Conservation (phyloP, 2,888 invertebrate species). For the Tanypteryx hageni region DNA sequence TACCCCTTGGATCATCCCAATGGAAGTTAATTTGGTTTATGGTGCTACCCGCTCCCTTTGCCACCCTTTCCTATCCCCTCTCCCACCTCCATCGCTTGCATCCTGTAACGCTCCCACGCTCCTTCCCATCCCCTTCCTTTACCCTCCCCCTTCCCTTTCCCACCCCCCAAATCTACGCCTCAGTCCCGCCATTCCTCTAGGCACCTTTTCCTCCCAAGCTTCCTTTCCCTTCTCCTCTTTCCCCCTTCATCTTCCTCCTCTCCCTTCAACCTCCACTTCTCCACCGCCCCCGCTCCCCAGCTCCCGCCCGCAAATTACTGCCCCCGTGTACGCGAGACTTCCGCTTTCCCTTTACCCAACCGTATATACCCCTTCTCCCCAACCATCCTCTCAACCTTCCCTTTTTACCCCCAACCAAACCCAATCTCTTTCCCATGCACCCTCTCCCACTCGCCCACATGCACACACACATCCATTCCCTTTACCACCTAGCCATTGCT, state of each 20-base stretch:
- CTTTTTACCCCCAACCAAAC: neutral
- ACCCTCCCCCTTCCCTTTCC: neutral
- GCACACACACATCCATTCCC: neutral
- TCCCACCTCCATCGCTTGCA: neutral
- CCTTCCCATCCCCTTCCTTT: neutral
- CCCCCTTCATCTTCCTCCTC: neutral
- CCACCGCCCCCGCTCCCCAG: neutral
- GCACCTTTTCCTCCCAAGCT: neutral
- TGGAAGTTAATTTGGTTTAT: constrained; percentile 32
- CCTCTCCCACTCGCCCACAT: constrained; percentile 2
- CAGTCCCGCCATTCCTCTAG: too few relatives aligned
- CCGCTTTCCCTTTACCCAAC: constrained; percentile 21
- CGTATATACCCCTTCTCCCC: constrained; percentile 13
- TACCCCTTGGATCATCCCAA: constrained; percentile 15
- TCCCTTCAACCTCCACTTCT: neutral
- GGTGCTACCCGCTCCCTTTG: neutral
- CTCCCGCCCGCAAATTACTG: constrained; percentile 37
- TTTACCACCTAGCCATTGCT: constrained; percentile 8
- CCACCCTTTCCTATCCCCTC: neutral
- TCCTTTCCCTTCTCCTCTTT: neutral
- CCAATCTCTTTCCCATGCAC: neutral
- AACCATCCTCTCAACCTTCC: neutral
- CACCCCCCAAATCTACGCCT: too few relatives aligned
- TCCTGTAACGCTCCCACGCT: neutral
- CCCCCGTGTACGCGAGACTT: constrained; percentile 52